Evolutionary conservation across 2,888 invertebrate genomes (phyloP).

Genomic region (Maniola hyperantus): DNA sequence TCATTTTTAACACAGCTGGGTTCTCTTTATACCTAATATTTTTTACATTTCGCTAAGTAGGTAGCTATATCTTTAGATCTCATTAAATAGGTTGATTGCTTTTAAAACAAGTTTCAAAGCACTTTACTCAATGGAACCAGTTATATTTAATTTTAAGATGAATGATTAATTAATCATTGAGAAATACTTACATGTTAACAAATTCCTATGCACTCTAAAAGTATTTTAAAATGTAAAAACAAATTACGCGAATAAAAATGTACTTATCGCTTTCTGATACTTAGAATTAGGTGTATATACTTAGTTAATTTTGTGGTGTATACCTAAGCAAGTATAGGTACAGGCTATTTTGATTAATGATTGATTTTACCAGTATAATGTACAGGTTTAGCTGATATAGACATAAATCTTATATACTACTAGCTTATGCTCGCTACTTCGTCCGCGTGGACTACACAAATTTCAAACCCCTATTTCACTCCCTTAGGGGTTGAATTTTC

Average conservation of each 20-base stretch:
- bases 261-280: too few relatives aligned
- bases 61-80: constrained; percentile 19
- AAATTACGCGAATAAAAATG: not conserved
- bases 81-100: constrained; percentile 22
- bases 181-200: constrained; percentile 21
- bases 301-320: too few relatives aligned
- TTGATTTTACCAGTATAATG: too few relatives aligned
- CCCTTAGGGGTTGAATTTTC: too few relatives aligned
- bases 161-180: constrained; percentile 20
- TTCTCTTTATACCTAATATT: constrained; percentile 3
- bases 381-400: too few relatives aligned
- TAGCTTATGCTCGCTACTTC: too few relatives aligned
- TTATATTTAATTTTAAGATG: constrained; percentile 23
- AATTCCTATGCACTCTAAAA: constrained; percentile 3
- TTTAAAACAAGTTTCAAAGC: constrained; percentile 30
- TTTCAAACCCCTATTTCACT: too few relatives aligned
- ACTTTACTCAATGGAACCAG: constrained; percentile 26
- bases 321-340: too few relatives aligned
- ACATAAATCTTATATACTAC: too few relatives aligned
- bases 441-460: too few relatives aligned
- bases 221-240: not conserved
- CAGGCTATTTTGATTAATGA: too few relatives aligned
- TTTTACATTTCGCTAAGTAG: constrained; percentile 20
- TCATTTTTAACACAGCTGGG: constrained; percentile 13
- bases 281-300: too few relatives aligned